Evolutionary conservation across 2,797 vertebrate species (phyloP), one percentile per base, ranked within the genome.

Genomic region (Enteromius afrohamiltoni): DNA sequence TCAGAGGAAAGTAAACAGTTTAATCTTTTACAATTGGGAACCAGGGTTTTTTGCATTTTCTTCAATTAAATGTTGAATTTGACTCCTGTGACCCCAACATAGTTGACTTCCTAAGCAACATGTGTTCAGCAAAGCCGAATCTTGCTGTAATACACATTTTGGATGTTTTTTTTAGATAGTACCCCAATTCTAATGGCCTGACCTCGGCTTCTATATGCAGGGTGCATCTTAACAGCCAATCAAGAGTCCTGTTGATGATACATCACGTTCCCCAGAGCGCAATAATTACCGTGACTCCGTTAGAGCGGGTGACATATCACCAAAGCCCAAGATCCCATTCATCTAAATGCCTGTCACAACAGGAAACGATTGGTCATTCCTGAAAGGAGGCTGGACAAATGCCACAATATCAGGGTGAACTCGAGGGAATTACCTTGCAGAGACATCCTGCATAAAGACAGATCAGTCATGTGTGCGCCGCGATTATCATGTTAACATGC

Each of bases 51-150:
- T 79, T 62, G 70, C 69, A 84, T 84, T 62, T 86, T 78, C 83
- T 90, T 83, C 90, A 67, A 51, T 37, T 49, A 86, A 92, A 90
- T 90, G 74, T 77, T 34, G 76, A 84, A 87, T n/a, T 87, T 93
- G 91, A 92, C 94, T 92, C 90, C 83, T 86, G 88, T 92, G 87
- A 89, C 87, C 93, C 93, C 88, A 77, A 49, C 73, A 87, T 94
- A 94, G 95, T 95, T 95, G 95, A 89, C 92, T 93, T 91, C 78
- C 86, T 87, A 87, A 83, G 69, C 68, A 77, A 10, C 9, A 29
- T 34, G 68, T 80, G 58, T 87, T 92, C 79, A 83, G 90, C 91
- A 90, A 91, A 88, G 90, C 84, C 89, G 2, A 31, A 58, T 73
- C 89, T 87, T 85, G 87, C 90, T 93, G 95, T 94, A 93, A 91